Evolutionary conservation across 2,888 invertebrate species (phyloP).

Genomic region (Sinhomidia bicolor): DNA sequence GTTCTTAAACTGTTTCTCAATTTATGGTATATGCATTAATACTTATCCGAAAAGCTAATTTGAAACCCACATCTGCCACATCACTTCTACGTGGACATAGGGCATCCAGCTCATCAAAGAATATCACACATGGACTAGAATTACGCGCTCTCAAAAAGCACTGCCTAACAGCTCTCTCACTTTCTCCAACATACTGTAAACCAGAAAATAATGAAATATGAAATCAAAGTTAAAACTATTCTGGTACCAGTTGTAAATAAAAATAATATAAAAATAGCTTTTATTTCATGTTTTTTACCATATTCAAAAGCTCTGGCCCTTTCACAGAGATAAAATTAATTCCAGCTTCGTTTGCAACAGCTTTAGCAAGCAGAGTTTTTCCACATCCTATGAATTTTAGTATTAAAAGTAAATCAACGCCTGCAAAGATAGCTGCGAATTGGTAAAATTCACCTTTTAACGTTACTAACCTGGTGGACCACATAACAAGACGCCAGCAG

Average conservation of each 20-base stretch:
- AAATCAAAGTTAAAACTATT: too few species aligned
- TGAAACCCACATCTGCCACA: constrained; percentile 84
- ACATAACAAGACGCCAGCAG: constrained; percentile 95
- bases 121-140: constrained; percentile 98
- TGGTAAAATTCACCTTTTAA: too few species aligned
- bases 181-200: constrained; percentile 96
- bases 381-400: constrained; percentile 79
- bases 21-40: background rate
- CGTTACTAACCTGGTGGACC: constrained; percentile 95
- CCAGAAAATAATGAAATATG: constrained; percentile 36
- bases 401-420: too few species aligned
- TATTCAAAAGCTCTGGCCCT: constrained; percentile 98
- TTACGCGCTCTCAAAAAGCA: constrained; percentile 97
- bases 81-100: constrained; percentile 94
- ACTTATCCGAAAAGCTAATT: too few species aligned
- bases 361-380: constrained; percentile 98
- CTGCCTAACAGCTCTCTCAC: constrained; percentile 97
- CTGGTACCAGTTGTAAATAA: background rate
- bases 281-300: constrained; percentile 85
- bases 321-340: constrained; percentile 99
- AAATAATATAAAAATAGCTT: background rate
- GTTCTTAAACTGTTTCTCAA: background rate
- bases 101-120: constrained; percentile 99
- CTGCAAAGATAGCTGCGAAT: too few species aligned
- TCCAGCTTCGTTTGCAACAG: constrained; percentile 98